Evolutionary conservation across 2,113 vertebrate species (phyloP).

Genomic region (Notiomystis cincta): DNA sequence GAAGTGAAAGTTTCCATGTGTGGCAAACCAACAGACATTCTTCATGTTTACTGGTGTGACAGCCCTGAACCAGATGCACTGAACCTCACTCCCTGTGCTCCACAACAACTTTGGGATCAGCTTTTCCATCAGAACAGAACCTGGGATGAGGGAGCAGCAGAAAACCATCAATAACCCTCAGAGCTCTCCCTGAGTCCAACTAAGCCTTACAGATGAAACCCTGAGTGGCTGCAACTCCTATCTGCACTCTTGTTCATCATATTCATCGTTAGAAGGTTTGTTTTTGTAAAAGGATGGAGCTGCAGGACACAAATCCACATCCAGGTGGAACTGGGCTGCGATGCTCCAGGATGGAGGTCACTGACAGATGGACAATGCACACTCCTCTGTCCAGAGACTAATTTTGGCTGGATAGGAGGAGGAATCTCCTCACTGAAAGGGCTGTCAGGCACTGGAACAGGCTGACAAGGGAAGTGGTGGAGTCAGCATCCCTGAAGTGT

Average conservation of each 20-base stretch:
- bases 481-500: not conserved
- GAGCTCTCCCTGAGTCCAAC: not conserved
- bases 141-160: not conserved
- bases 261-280: not conserved
- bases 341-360: not conserved
- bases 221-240: not conserved
- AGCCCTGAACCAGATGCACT: constrained; percentile 22
- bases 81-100: not conserved
- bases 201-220: not conserved
- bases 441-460: not conserved
- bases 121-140: not conserved
- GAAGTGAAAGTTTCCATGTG: not conserved
- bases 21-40: not conserved
- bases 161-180: not conserved
- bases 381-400: accelerated
- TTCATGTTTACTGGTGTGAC: constrained; percentile 25
- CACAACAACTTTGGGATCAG: not conserved
- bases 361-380: accelerated
- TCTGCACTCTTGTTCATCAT: not conserved
- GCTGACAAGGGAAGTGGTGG: not conserved
- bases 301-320: not conserved
- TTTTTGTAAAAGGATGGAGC: not conserved
- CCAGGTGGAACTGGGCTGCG: accelerated
- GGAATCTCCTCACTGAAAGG: not conserved
- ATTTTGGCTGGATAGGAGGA: not conserved